These are phyloP conservation scores for Drosophila ercepeae DNA, from an alignment of 1,140 invertebrate genomes.

Conservation along the genomic window DNA sequence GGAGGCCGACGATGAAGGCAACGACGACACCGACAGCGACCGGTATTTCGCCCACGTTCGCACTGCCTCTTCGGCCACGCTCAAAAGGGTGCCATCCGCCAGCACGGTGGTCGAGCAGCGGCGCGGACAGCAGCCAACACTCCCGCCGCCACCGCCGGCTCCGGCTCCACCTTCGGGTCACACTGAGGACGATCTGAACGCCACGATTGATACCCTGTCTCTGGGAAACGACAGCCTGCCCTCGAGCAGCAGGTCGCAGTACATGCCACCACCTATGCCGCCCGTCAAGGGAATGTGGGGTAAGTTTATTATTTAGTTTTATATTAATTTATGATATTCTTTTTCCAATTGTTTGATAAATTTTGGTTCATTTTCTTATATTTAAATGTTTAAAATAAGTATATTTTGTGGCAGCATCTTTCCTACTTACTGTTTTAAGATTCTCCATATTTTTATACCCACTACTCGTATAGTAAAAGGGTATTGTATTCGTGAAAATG, in stretches of 20 bases:
- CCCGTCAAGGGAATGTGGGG: conserved; percentile 71
- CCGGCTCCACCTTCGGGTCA: conserved; percentile 38
- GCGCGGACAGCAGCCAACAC: conserved; percentile 24
- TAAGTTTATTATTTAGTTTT: conserved; percentile 35
- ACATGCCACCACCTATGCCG: conserved; percentile 79
- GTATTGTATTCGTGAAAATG: no score
- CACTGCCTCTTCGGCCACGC: conserved; percentile 57
- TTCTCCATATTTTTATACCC: no score
- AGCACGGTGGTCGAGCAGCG: conserved; percentile 63
- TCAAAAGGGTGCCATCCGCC: conserved; percentile 57
- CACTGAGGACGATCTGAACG: conserved; percentile 64
- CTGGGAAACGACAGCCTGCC: conserved; percentile 76
- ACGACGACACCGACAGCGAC: conserved; percentile 73
- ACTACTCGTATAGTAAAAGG: no score
- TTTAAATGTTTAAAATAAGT: no score
- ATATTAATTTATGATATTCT: background rate
- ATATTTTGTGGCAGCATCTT: no score
- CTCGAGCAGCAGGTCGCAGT: conserved; percentile 78
- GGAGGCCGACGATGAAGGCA: conserved; percentile 76
- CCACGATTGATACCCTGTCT: conserved; percentile 66
- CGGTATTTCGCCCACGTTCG: conserved; percentile 57
- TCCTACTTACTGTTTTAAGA: no score
- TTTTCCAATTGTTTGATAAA: no score
- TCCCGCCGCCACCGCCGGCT: conserved; percentile 3
- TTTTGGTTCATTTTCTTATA: no score